phyloP scores from a whole-genome alignment of 2,888 invertebrate genomes.

The Drosophila prolongata region DNA sequence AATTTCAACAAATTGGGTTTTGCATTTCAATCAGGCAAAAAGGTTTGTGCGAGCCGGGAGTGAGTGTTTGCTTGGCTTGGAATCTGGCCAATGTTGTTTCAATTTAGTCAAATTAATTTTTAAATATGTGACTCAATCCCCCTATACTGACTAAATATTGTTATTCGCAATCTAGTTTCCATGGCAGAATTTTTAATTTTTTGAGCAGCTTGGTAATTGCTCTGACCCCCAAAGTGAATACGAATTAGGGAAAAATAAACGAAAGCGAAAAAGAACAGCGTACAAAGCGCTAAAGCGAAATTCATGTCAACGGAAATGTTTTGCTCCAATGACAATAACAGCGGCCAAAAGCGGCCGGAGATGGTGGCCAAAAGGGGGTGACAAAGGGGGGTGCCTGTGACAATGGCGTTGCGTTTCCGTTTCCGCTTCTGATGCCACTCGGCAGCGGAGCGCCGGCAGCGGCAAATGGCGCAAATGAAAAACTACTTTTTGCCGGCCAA shows the following conservation, averaged over 20 bases:
- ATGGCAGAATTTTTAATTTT: slow-evolving; percentile 22
- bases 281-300: slow-evolving; percentile 46
- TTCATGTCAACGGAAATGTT: slow-evolving; percentile 67
- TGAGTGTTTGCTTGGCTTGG: slow-evolving; percentile 14
- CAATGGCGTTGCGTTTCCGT: slow-evolving; percentile 75
- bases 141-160: too few relatives aligned
- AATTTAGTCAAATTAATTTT: slow-evolving; percentile 54
- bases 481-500: slow-evolving; percentile 49
- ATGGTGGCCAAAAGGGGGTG: slow-evolving; percentile 38
- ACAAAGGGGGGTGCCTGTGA: slow-evolving; percentile 23
- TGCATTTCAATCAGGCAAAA: slow-evolving; percentile 77
- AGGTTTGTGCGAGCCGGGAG: slow-evolving; percentile 56
- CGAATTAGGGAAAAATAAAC: slow-evolving; percentile 24
- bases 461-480: slow-evolving; percentile 71
- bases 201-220: slow-evolving; percentile 20
- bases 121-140: slow-evolving; percentile 15
- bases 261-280: slow-evolving; percentile 1
- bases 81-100: slow-evolving; percentile 39
- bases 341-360: slow-evolving; percentile 39
- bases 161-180: not conserved
- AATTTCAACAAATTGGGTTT: slow-evolving; percentile 70
- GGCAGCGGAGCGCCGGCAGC: slow-evolving; percentile 42
- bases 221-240: slow-evolving; percentile 30
- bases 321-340: slow-evolving; percentile 52
- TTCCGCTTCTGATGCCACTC: slow-evolving; percentile 55